Evolutionary conservation across 2,113 vertebrate genomes (phyloP).

Genomic region (Xenotilapia leptura): DNA sequence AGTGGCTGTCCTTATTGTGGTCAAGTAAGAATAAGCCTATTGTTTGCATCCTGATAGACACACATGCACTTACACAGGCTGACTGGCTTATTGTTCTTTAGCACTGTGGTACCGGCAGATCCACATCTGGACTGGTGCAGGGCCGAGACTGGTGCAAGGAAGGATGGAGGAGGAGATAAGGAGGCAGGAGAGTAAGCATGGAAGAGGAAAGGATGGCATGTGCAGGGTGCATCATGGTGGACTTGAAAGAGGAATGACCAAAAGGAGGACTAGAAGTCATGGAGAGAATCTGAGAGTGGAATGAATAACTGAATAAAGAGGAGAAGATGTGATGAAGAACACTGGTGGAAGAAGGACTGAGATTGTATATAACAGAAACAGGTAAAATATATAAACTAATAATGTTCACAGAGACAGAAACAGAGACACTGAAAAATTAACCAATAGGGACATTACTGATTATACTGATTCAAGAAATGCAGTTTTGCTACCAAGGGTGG

Average conservation of each 20-base stretch:
- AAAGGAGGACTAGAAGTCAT: background rate
- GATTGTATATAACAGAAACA: background rate
- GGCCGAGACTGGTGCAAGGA: constrained; percentile 48
- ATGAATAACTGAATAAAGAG: background rate
- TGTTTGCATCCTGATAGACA: constrained; percentile 26
- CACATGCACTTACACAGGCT: background rate
- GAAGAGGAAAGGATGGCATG: background rate
- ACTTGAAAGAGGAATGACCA: background rate
- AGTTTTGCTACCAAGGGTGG: background rate
- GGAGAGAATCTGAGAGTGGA: background rate
- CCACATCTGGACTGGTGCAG: constrained; percentile 69
- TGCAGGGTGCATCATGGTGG: background rate
- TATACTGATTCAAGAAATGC: background rate
- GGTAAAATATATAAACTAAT: background rate
- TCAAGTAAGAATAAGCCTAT: constrained; percentile 35
- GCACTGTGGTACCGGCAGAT: constrained; percentile 69
- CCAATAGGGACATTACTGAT: background rate
- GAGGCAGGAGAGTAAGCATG: background rate
- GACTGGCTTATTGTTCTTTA: constrained; percentile 59
- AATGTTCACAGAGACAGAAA: background rate
- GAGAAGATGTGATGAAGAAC: background rate
- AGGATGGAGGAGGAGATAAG: constrained; percentile 18
- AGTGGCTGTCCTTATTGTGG: constrained; percentile 30
- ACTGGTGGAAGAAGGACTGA: background rate
- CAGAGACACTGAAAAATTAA: background rate